phyloP scores from a whole-genome alignment of 2,888 invertebrate genomes.

The Heliconius erato region DNA sequence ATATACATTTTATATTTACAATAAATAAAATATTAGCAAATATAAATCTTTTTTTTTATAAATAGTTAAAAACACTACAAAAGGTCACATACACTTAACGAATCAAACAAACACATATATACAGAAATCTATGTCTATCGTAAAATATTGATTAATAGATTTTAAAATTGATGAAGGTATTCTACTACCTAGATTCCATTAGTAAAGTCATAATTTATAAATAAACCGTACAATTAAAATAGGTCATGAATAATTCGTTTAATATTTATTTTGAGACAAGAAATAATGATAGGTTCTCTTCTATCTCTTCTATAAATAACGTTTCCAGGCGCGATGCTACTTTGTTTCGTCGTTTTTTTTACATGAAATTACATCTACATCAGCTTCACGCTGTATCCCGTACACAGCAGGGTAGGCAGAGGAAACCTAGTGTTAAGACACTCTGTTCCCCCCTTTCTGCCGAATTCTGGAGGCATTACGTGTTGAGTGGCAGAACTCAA shows the following conservation, averaged over 20 bases:
- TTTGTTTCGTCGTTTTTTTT: slow-evolving; percentile 48
- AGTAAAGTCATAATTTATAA: slow-evolving; percentile 11
- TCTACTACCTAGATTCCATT: not conserved
- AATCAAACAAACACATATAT: too few relatives aligned
- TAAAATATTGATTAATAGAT: slow-evolving; percentile 4
- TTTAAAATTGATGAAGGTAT: slow-evolving; percentile 6
- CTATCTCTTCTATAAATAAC: slow-evolving; percentile 47
- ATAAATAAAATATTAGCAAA: too few relatives aligned
- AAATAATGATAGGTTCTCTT: slow-evolving; percentile 30
- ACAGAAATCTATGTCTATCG: not conserved
- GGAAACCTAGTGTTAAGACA: too few relatives aligned
- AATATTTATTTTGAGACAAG: slow-evolving; percentile 32
- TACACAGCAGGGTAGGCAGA: too few relatives aligned
- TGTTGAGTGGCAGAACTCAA: too few relatives aligned
- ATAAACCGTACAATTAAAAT: slow-evolving; percentile 13
- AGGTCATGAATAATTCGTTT: slow-evolving; percentile 9
- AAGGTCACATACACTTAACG: not conserved
- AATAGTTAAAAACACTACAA: not conserved
- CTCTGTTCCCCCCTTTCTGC: too few relatives aligned
- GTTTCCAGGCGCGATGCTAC: slow-evolving; percentile 46
- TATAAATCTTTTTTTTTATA: too few relatives aligned
- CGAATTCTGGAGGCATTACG: too few relatives aligned
- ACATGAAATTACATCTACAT: not conserved
- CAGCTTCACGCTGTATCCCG: too few relatives aligned
- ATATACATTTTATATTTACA: too few relatives aligned